phyloP scores from a whole-genome alignment of 2,888 invertebrate species.

The Epicampocera succincta region DNA sequence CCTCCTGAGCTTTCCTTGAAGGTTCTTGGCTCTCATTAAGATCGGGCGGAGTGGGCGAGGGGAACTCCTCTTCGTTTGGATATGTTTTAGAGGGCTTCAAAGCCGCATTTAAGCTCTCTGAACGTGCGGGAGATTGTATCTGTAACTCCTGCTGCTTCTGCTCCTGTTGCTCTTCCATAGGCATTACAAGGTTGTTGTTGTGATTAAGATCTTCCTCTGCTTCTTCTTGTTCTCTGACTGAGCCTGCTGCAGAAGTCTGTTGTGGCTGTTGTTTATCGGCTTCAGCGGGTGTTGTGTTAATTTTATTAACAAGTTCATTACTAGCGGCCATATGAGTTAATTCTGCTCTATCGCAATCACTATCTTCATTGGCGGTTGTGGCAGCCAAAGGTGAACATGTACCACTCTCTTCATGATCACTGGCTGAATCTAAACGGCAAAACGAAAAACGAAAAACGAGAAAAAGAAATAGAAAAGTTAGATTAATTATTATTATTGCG shows the following conservation, averaged over 20 bases:
- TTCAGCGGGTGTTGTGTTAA: conserved; percentile 67
- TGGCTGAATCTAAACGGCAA: conserved; percentile 75
- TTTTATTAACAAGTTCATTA: conserved; percentile 73
- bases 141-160: conserved; percentile 65
- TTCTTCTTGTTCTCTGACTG: conserved; percentile 16
- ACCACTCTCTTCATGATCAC: conserved; percentile 81
- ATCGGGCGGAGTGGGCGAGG: conserved; percentile 74
- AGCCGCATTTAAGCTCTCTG: conserved; percentile 55
- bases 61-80: conserved; percentile 72
- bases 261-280: conserved; percentile 53
- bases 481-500: conserved; percentile 21
- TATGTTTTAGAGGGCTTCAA: conserved; percentile 73
- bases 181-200: conserved; percentile 54
- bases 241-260: conserved; percentile 4
- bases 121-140: conserved; percentile 67
- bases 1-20: conserved; percentile 68
- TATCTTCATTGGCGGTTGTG: conserved; percentile 71
- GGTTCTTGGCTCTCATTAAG: conserved; percentile 72
- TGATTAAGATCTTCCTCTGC: conserved; percentile 48
- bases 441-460: conserved; percentile 53
- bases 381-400: conserved; percentile 80
- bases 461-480: conserved; percentile 42
- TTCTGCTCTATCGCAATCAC: conserved; percentile 65
- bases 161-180: conserved; percentile 55
- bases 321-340: conserved; percentile 62